Conservation (phyloP, 2,113 vertebrate genomes). For the Rutilus rutilus region DNA sequence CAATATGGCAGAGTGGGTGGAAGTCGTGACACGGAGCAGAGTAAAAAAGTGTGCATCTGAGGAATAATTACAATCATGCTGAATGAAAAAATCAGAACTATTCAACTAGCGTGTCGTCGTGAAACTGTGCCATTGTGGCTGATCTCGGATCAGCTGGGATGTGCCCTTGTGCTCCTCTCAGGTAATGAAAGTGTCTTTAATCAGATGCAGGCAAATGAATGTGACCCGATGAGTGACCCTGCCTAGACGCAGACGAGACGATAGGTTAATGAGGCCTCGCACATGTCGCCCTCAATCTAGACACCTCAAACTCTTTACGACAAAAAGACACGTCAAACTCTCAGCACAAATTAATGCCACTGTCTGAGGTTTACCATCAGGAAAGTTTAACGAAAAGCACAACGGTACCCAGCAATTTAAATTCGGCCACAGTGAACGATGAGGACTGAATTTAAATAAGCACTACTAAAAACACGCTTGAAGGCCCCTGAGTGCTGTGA, state of each 20-base stretch:
- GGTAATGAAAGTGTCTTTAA: constrained; percentile 57
- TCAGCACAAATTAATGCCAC: background rate
- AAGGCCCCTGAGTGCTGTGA: background rate
- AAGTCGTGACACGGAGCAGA: constrained; percentile 15
- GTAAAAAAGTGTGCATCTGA: constrained; percentile 45
- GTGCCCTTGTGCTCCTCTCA: constrained; percentile 23
- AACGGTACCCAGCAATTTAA: background rate
- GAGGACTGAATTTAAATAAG: background rate
- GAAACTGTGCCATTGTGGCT: background rate
- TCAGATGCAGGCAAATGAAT: constrained; percentile 58
- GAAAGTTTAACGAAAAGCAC: background rate
- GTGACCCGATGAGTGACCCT: constrained; percentile 42
- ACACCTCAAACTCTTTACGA: constrained; percentile 17
- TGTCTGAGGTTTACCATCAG: constrained; percentile 15
- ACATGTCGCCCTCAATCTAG: constrained; percentile 18
- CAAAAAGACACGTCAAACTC: constrained; percentile 2
- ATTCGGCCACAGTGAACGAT: background rate
- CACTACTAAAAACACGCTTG: background rate
- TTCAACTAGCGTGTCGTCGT: background rate
- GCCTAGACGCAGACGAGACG: background rate
- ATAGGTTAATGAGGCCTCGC: constrained; percentile 45
- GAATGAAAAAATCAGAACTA: constrained; percentile 30
- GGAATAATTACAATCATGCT: constrained; percentile 40
- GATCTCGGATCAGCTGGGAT: constrained; percentile 22
- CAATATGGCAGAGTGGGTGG: constrained; percentile 25